phyloP scores from a whole-genome alignment of 1,140 invertebrate genomes.

The Drosophila novamexicana region DNA sequence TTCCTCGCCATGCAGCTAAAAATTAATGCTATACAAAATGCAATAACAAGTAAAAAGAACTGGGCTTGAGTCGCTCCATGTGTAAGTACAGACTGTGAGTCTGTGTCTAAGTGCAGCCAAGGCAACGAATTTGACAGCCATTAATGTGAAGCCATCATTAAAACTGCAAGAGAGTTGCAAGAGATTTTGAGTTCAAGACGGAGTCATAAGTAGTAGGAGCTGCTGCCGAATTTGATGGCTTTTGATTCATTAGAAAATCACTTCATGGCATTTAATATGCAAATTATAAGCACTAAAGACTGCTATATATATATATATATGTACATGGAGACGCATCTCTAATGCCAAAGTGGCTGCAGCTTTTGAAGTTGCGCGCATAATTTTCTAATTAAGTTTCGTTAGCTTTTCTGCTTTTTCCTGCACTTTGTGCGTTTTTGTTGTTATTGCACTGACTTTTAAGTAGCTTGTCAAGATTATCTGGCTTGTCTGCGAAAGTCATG shows the following conservation, averaged over 20 bases:
- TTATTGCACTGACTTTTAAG: conserved; percentile 77
- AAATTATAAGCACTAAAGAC: conserved; percentile 63
- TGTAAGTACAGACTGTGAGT: conserved; percentile 6
- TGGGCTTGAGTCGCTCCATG: conserved; percentile 10
- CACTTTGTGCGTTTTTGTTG: conserved; percentile 66
- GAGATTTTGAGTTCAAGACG: conserved; percentile 28
- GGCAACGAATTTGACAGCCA: conserved; percentile 76
- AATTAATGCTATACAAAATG: conserved; percentile 51
- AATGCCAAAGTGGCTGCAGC: conserved; percentile 57
- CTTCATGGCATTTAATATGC: conserved; percentile 78
- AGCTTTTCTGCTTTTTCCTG: conserved; percentile 33
- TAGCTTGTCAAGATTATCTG: conserved; percentile 77
- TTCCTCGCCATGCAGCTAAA: conserved; percentile 19
- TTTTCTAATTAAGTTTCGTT: conserved; percentile 79
- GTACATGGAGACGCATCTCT: conserved; percentile 49
- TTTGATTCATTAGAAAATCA: conserved; percentile 80
- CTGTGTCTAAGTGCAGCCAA: conserved; percentile 63
- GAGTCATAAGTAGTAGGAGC: conserved; percentile 3
- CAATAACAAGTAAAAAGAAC: conserved; percentile 22
- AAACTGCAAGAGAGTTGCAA: conserved; percentile 63
- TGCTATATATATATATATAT: neutral
- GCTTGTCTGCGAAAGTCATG: conserved; percentile 32
- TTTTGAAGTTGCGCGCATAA: conserved; percentile 79
- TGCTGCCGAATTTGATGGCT: conserved; percentile 71
- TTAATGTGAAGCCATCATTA: conserved; percentile 75